Evolutionary conservation across 1,140 invertebrate genomes (phyloP), one percentile per base, ranked within the genome.

Genomic region (Macrocentrus cingulum): DNA sequence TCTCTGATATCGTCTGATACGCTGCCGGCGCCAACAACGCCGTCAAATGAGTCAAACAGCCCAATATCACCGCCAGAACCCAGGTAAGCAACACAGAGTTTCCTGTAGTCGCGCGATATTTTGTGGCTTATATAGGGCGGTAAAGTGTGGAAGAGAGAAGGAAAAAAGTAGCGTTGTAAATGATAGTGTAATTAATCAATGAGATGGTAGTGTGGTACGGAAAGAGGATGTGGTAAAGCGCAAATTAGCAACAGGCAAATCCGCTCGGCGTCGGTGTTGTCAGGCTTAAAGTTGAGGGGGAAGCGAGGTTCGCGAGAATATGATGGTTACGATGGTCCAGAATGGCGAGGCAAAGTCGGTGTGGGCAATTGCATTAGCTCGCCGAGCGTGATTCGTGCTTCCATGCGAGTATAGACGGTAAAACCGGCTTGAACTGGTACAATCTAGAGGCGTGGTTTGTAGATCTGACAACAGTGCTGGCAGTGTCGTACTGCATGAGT

Each of bases 341-440:
- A n/a, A n/a, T n/a, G n/a, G 25, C 25, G 25, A 29, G 25, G 25
- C 9, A 29, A 9, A 5, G 25, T 4, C 25, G 25, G 25, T 29
- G 25, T 29, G 25, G n/a, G 25, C 25, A 29, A 29, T 29, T 29
- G 25, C 25, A 5, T 29, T 29, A 9, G 25, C 25, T 29, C 25
- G 25, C 9, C 4, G 25, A 29, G 4, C 25, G 25, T 29, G 25
- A 29, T 29, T 29, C 25, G 25, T n/a, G n/a, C n/a, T n/a, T 29
- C 9, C 25, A 29, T 5, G 25, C 25, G 4, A 9, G 25, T 29
- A 29, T 4, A 29, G 25, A 29, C 32, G 39, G 41, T 34, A 9
- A 67, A 73, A 75, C 72, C 70, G 70, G 70, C 67, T 75, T 34
- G 46, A 74, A 75, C 72, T 66, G 70, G 72, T 65, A 56, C 53